phyloP scores from a whole-genome alignment of 2,113 vertebrate species.

The Danio rerio region DNA sequence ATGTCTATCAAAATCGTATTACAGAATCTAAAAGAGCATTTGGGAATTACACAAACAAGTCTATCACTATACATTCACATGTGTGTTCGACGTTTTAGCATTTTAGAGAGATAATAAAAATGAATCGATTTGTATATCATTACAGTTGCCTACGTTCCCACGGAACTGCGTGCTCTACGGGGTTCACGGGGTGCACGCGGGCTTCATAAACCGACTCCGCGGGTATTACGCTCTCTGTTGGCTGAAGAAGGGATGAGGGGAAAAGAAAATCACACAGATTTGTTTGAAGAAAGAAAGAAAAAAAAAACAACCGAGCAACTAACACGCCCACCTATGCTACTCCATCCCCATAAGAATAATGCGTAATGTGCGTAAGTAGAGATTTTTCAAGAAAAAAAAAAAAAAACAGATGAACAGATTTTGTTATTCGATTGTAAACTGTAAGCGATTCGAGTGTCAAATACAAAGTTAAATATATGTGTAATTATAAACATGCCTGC shows the following conservation, averaged over 20 bases:
- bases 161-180: background rate
- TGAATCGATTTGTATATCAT: background rate
- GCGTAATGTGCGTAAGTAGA: slow-evolving; percentile 4
- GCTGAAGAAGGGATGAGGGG: slow-evolving; percentile 69
- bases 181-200: slow-evolving; percentile 20
- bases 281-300: background rate
- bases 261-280: slow-evolving; percentile 41
- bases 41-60: too few species aligned
- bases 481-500: background rate
- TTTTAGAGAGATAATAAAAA: slow-evolving; percentile 6
- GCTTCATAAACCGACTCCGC: slow-evolving; percentile 52
- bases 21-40: too few species aligned
- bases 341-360: slow-evolving; percentile 33
- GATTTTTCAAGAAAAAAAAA: background rate
- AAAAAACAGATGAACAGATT: background rate
- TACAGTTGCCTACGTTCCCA: background rate
- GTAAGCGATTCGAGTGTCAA: background rate
- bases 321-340: slow-evolving; percentile 33
- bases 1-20: too few species aligned
- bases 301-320: slow-evolving; percentile 15
- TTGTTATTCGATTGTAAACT: slow-evolving; percentile 4
- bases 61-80: too few species aligned
- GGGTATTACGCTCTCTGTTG: slow-evolving; percentile 82
- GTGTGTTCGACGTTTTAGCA: background rate
- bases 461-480: background rate